Conservation (phyloP, 2,888 invertebrate genomes). For the Leptogaster cylindrica region DNA sequence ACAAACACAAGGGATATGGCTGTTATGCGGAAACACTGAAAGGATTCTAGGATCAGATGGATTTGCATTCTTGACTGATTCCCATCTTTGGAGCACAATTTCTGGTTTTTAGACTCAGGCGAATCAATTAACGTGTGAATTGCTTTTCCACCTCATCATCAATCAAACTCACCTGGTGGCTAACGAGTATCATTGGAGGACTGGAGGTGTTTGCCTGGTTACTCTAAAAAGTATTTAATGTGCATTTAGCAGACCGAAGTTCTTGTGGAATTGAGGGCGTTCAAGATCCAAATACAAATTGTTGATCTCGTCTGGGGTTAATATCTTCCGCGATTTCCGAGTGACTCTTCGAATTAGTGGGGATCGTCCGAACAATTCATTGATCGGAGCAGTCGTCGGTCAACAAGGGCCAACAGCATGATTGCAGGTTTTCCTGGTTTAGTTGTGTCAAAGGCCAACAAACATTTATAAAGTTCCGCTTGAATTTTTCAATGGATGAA, state of each 20-base stretch:
- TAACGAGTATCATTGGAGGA: too few relatives aligned
- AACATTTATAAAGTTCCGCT: slow-evolving; percentile 15
- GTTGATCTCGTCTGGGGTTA: too few relatives aligned
- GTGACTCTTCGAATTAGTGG: slow-evolving; percentile 10
- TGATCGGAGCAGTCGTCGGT: slow-evolving; percentile 9
- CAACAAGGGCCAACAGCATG: slow-evolving; percentile 13
- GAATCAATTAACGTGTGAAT: slow-evolving; percentile 18
- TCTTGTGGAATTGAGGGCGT: too few relatives aligned
- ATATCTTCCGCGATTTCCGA: too few relatives aligned
- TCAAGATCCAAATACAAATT: too few relatives aligned
- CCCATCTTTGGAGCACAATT: slow-evolving; percentile 8
- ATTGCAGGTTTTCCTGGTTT: slow-evolving; percentile 19
- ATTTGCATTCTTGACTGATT: neutral
- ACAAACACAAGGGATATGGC: too few relatives aligned
- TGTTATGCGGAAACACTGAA: neutral
- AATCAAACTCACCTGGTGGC: slow-evolving; percentile 3
- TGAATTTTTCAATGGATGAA: slow-evolving; percentile 9
- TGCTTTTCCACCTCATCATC: slow-evolving; percentile 9
- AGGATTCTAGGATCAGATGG: neutral
- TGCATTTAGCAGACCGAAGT: too few relatives aligned
- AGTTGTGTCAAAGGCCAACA: slow-evolving; percentile 18
- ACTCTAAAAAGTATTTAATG: too few relatives aligned
- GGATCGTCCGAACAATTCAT: slow-evolving; percentile 15
- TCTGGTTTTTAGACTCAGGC: neutral
- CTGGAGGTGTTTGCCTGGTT: too few relatives aligned